Evolutionary conservation across 2,888 invertebrate genomes (phyloP).

Genomic region (Smittia aterrima): DNA sequence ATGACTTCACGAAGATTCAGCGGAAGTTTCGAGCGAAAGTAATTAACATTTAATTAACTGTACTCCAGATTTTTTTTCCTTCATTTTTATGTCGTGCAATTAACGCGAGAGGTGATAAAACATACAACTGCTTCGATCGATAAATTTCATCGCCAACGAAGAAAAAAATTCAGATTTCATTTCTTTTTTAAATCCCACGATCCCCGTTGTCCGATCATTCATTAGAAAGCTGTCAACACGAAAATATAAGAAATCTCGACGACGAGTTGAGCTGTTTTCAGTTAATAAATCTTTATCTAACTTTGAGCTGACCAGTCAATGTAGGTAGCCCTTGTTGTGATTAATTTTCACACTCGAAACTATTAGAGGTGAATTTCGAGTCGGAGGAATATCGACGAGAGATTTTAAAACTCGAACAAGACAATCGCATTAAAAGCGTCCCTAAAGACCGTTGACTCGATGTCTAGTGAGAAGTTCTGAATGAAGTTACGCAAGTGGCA

Average conservation of each 20-base stretch:
- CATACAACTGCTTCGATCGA: neutral
- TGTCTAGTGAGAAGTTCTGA: conserved; percentile 32
- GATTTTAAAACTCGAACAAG: conserved; percentile 21
- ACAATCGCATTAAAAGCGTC: conserved; percentile 37
- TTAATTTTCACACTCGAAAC: conserved; percentile 39
- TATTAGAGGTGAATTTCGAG: conserved; percentile 11
- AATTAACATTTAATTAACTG: conserved; percentile 38
- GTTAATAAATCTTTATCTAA: conserved; percentile 36
- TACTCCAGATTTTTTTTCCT: conserved; percentile 39
- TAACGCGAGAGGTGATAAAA: conserved; percentile 30
- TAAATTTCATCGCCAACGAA: neutral
- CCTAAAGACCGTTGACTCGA: conserved; percentile 28
- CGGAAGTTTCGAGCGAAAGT: conserved; percentile 36
- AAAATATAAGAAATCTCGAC: neutral
- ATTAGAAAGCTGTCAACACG: conserved; percentile 37
- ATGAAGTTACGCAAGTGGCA: conserved; percentile 38
- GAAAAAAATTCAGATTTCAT: neutral
- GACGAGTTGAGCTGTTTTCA: conserved; percentile 19
- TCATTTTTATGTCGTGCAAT: conserved; percentile 22
- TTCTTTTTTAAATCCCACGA: neutral
- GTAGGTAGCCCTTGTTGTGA: conserved; percentile 41
- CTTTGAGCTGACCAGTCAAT: neutral
- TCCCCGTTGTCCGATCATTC: neutral
- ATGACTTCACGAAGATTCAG: neutral
- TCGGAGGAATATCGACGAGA: neutral